phyloP scores from a whole-genome alignment of 1,140 invertebrate genomes.

The Aphaenogaster floridana region DNA sequence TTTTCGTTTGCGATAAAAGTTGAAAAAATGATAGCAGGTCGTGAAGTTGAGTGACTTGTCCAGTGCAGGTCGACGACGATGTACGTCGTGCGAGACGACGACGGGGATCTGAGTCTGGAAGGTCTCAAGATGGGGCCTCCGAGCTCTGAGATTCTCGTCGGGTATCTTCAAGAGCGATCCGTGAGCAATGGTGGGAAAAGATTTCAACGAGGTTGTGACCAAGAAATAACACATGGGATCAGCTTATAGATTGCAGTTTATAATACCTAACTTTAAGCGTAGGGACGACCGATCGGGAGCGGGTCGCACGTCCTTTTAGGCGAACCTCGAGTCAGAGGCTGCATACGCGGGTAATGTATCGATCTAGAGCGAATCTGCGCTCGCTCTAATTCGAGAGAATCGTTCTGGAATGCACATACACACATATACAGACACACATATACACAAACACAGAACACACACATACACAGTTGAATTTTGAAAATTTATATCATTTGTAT shows the following conservation, averaged over 20 bases:
- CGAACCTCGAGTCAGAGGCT: conserved; percentile 35
- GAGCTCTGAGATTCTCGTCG: conserved; percentile 61
- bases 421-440: background rate
- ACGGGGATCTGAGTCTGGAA: conserved; percentile 35
- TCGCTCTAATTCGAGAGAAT: conserved; percentile 63
- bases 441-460: background rate
- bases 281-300: conserved; percentile 62
- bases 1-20: background rate
- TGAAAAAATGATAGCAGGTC: background rate
- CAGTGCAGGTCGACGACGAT: conserved; percentile 31
- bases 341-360: conserved; percentile 59
- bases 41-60: background rate
- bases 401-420: conserved; percentile 33
- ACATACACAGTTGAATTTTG: background rate
- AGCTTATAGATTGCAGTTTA: conserved; percentile 84
- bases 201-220: conserved; percentile 84
- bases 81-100: conserved; percentile 26
- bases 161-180: conserved; percentile 65
- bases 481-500: conserved; percentile 39
- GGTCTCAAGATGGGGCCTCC: conserved; percentile 29
- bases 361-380: conserved; percentile 47
- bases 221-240: conserved; percentile 84
- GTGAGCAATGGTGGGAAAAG: conserved; percentile 48
- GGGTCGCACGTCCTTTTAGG: conserved; percentile 62
- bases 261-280: conserved; percentile 78